A percentile compares a stretch with the other conserved stretches of the same genome.
These are phyloP conservation scores for Erebia aethiops DNA, from an alignment of 2,888 invertebrate species.

Conservation along the genomic window DNA sequence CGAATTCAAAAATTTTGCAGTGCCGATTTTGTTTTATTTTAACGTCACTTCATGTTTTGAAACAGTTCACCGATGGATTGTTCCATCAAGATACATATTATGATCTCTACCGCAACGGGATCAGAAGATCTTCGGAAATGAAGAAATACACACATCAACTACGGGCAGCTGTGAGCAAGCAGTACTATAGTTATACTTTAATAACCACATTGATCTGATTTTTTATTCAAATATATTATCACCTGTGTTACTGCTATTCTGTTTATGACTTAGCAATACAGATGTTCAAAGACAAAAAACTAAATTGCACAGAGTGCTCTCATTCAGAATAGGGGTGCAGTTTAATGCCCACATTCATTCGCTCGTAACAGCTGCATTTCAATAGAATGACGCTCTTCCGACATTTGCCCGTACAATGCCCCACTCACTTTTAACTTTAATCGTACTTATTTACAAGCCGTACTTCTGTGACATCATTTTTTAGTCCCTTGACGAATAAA, in stretches of 20 bases:
- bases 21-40: too few relatives aligned
- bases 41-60: too few relatives aligned
- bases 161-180: neutral
- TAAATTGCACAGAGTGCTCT: conserved; percentile 8
- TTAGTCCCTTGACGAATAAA: neutral
- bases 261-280: conserved; percentile 8
- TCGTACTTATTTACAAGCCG: conserved; percentile 1
- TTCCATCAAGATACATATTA: too few relatives aligned
- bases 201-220: neutral
- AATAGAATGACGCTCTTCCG: conserved; percentile 33
- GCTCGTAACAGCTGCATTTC: conserved; percentile 12
- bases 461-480: neutral
- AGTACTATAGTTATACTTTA: neutral
- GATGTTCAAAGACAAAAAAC: conserved; percentile 6
- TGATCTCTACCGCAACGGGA: neutral
- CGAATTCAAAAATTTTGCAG: too few relatives aligned
- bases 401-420: conserved; percentile 23
- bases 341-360: conserved; percentile 14
- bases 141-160: neutral
- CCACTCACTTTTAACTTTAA: conserved; percentile 19
- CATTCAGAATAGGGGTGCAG: conserved; percentile 12
- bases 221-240: neutral
- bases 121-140: neutral
- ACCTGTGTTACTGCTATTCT: neutral
- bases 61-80: too few relatives aligned